A percentile compares a stretch with the other conserved stretches of the same genome.
phyloP scores from a whole-genome alignment of 2,797 vertebrate species.

The Sebastes iracundus region DNA sequence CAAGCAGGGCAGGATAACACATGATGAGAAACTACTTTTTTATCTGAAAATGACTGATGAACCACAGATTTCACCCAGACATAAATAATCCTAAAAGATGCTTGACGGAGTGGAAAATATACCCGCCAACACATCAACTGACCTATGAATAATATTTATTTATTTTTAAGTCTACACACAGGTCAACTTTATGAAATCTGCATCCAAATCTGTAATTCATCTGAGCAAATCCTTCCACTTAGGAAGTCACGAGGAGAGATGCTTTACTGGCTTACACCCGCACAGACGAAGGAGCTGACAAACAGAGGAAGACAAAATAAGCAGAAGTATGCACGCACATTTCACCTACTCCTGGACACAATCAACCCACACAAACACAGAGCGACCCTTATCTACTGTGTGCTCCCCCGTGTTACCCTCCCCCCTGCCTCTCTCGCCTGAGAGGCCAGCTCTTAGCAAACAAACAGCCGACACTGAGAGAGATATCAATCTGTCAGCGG shows the following conservation, averaged over 20 bases:
- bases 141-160: neutral
- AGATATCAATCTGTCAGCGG: conserved; percentile 86
- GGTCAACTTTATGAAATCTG: neutral
- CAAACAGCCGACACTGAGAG: conserved; percentile 84
- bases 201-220: neutral
- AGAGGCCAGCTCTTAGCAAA: conserved; percentile 75
- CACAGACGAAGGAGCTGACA: conserved; percentile 24
- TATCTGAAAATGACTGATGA: conserved; percentile 7
- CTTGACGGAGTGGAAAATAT: neutral
- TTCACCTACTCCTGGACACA: conserved; percentile 39
- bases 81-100: neutral
- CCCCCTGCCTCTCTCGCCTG: conserved; percentile 16
- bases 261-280: neutral
- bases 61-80: neutral
- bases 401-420: conserved; percentile 18
- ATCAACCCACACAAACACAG: conserved; percentile 34
- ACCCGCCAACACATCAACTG: neutral
- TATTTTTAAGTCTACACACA: neutral
- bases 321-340: conserved; percentile 21
- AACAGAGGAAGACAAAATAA: conserved; percentile 39
- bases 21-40: neutral
- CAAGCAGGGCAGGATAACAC: neutral
- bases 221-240: neutral
- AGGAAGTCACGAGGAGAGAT: conserved; percentile 2
- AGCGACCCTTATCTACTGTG: conserved; percentile 53